Evolutionary conservation across 2,113 vertebrate species (phyloP).

Genomic region (Regulus satrapa): DNA sequence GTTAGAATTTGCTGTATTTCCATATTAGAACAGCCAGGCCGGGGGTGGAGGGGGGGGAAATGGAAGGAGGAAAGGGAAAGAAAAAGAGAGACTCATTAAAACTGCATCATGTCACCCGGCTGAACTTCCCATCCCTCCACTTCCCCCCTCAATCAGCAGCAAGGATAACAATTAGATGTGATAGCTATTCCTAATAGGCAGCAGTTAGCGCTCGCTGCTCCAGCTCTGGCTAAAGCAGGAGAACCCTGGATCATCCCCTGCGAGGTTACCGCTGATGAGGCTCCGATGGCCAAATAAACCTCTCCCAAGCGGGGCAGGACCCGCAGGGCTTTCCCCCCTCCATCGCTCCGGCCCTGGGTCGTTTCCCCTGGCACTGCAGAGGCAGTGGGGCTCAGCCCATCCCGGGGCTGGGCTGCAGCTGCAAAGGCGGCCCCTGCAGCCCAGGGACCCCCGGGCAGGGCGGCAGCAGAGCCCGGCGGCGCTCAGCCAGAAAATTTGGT

Average conservation of each 20-base stretch:
- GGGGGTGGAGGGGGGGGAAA: background rate
- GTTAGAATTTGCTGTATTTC: conserved; percentile 32
- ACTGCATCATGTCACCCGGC: conserved; percentile 45
- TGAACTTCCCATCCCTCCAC: conserved; percentile 57
- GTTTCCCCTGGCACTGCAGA: conserved; percentile 47
- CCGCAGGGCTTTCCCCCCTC: background rate
- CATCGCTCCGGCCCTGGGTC: background rate
- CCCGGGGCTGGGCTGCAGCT: background rate
- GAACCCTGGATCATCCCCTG: background rate
- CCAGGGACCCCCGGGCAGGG: background rate
- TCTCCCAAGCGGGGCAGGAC: background rate
- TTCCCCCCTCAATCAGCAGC: conserved; percentile 46
- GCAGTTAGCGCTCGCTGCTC: background rate
- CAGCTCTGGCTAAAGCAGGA: background rate
- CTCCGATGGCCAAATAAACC: background rate
- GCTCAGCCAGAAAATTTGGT: conserved; percentile 63
- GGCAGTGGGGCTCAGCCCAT: background rate
- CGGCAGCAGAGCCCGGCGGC: background rate
- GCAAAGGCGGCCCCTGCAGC: background rate
- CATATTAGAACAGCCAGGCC: conserved; percentile 23
- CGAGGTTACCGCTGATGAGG: background rate
- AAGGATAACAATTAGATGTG: conserved; percentile 40
- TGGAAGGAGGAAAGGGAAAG: background rate
- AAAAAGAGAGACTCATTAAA: conserved; percentile 55
- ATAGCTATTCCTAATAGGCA: conserved; percentile 6